Percentiles rank a stretch among this genome's conserved stretches.
phyloP scores from a whole-genome alignment of 2,888 invertebrate species.

The Microctonus brassicae region DNA sequence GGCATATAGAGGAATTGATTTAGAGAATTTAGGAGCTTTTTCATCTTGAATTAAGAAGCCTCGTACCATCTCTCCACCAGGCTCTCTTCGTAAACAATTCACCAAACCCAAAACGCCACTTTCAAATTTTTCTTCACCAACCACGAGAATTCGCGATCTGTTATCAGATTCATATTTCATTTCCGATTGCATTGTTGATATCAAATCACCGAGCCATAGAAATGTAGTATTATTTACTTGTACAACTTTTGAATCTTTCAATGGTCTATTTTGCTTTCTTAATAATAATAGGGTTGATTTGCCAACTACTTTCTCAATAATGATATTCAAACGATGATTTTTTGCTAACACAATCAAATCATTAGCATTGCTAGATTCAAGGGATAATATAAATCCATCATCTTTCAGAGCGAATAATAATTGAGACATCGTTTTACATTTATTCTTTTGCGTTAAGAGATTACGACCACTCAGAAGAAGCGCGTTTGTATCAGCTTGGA shows the following conservation, averaged over 20 bases:
- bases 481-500: slow-evolving; percentile 72
- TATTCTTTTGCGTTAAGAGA: slow-evolving; percentile 68
- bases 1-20: slow-evolving; percentile 76
- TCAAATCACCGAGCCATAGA: slow-evolving; percentile 65
- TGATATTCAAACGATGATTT: slow-evolving; percentile 45
- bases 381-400: slow-evolving; percentile 58
- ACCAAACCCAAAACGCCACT: slow-evolving; percentile 88
- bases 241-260: slow-evolving; percentile 56
- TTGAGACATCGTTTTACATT: slow-evolving; percentile 31
- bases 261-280: slow-evolving; percentile 45
- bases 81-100: slow-evolving; percentile 87
- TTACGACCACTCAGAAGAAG: slow-evolving; percentile 72
- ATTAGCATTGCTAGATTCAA: slow-evolving; percentile 45
- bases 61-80: slow-evolving; percentile 74
- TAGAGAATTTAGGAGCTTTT: slow-evolving; percentile 77
- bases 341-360: slow-evolving; percentile 30
- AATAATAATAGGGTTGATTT: slow-evolving; percentile 50
- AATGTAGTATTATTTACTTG: slow-evolving; percentile 59
- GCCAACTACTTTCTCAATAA: slow-evolving; percentile 54
- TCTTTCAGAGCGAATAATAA: slow-evolving; percentile 42
- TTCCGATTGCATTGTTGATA: slow-evolving; percentile 56
- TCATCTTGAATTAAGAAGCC: slow-evolving; percentile 75
- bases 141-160: slow-evolving; percentile 74
- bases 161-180: slow-evolving; percentile 70
- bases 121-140: slow-evolving; percentile 41